Evolutionary conservation across 2,797 vertebrate species (phyloP).

Genomic region (Simalia tracyae): DNA sequence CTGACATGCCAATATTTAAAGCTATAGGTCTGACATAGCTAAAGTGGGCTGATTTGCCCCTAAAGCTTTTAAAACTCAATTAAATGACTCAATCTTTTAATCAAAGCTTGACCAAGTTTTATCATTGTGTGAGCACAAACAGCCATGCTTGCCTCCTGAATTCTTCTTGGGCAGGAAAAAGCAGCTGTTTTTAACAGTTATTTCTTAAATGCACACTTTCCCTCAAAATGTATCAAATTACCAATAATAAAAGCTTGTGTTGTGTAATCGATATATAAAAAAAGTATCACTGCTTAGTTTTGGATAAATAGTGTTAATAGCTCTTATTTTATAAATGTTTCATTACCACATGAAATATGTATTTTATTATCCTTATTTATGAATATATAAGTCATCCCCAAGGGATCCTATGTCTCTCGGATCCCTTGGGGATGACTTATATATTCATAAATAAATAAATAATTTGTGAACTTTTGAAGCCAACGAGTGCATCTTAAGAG

Average conservation of each 20-base stretch:
- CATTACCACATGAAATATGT: not conserved
- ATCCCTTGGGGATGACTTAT: no score
- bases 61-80: not conserved
- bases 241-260: constrained; percentile 2
- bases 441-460: not conserved
- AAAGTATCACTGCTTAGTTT: not conserved
- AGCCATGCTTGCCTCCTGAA: not conserved
- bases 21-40: no score
- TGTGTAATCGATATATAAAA: not conserved
- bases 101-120: not conserved
- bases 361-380: not conserved
- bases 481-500: not conserved
- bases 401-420: no score
- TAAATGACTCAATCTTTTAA: not conserved
- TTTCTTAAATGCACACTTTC: not conserved
- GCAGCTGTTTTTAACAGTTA: not conserved
- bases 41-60: not conserved
- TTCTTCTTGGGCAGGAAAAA: not conserved
- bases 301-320: not conserved
- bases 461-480: not conserved
- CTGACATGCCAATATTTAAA: not conserved
- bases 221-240: not conserved
- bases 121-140: not conserved
- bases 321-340: not conserved
- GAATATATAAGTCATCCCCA: no score